Evolutionary conservation across 2,888 invertebrate genomes (phyloP), one percentile per base, ranked within the genome.

Genomic region (Synanthedon myopaeformis): DNA sequence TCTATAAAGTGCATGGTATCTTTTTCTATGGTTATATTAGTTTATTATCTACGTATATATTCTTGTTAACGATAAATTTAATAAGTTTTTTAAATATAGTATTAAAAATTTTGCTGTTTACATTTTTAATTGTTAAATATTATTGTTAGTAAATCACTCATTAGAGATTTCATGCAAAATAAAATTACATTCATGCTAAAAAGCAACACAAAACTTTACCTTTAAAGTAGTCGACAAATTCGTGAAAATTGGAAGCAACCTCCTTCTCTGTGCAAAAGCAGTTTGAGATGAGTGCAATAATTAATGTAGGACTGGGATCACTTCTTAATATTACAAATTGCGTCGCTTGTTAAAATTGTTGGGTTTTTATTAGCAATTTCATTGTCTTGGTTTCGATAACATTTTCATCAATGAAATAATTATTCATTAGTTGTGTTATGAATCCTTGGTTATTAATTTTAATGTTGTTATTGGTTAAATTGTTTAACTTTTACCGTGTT

Each of bases 131-230:
- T 8, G 8, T 28, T 28, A 28, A 8, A 28, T 28, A 28, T 28
- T 28, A 28, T 10, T 45, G 45, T 45, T 45, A 13, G 45, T 13
- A 6, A 45, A 14, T 3, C 42, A 42, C 13, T 13, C 12, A 23
- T 12, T 49, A 4, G 35, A n/a, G 35, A 11, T 49, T 28, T 51
- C 59, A 62, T 66, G 60, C 56, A 56, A 61, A 61, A 61, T 63
- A 70, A 71, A 54, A 70, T 70, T 10, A 56, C 60, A 61, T 58
- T 56, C 86, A 86, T 87, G 86, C 86, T 67, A 79, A 84, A 72
- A 85, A 85, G 85, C 84, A 83, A 84, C 75, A 82, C 70, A 77
- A 76, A 79, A 84, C 76, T 75, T 85, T 87, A 86, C 86, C 86
- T 86, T 82, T 59, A 67, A 76, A 75, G 74, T 67, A 72, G 72